Percentiles rank a stretch among this genome's conserved stretches.
phyloP scores from a whole-genome alignment of 2,797 vertebrate genomes.

The Diceros bicornis region DNA sequence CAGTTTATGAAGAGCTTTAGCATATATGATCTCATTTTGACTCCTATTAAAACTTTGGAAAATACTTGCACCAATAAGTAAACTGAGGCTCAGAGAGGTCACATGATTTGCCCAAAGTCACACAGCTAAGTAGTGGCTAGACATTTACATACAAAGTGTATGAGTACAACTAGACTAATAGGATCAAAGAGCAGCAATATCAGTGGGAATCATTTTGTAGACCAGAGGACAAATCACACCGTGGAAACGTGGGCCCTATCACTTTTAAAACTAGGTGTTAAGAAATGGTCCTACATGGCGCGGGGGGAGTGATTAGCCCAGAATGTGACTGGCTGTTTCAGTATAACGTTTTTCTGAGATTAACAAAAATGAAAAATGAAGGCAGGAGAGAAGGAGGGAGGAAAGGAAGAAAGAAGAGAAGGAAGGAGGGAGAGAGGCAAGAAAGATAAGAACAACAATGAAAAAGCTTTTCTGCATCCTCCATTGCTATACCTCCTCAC shows the following conservation, averaged over 20 bases:
- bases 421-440: background rate
- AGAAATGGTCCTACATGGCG: background rate
- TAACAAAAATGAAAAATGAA: background rate
- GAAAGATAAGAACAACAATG: background rate
- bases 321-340: background rate
- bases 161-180: background rate
- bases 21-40: background rate
- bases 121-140: background rate
- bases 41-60: background rate
- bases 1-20: background rate
- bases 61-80: background rate
- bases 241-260: background rate
- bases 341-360: background rate
- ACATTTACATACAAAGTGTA: background rate
- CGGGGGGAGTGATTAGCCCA: background rate
- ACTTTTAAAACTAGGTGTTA: background rate
- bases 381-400: background rate
- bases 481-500: background rate
- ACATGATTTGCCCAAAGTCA: background rate
- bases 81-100: background rate
- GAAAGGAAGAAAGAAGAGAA: background rate
- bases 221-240: background rate
- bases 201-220: background rate
- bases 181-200: background rate
- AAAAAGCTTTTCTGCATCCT: background rate